A percentile compares a stretch with the other conserved stretches of the same genome.
These are phyloP conservation scores for Zygothrica quintamaculata DNA, from an alignment of 2,888 invertebrate species.

Conservation along the genomic window DNA sequence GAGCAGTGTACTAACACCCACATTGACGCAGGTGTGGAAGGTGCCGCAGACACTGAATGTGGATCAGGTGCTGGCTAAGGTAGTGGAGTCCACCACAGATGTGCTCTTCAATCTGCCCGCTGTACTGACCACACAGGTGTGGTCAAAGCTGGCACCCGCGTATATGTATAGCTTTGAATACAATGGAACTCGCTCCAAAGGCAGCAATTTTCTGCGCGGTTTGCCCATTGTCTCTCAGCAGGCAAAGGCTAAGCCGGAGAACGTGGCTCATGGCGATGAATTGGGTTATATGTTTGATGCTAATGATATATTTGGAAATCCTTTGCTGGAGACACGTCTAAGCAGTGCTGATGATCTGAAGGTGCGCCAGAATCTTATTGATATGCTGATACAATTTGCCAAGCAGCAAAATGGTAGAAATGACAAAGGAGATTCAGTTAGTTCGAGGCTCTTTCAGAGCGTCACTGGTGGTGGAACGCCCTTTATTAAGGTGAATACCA, in stretches of 20 bases:
- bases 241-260: slow-evolving; percentile 82
- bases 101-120: slow-evolving; percentile 92
- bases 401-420: slow-evolving; percentile 77
- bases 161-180: slow-evolving; percentile 92
- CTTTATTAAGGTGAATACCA: slow-evolving; percentile 86
- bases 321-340: slow-evolving; percentile 84
- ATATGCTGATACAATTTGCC: slow-evolving; percentile 89
- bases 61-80: slow-evolving; percentile 81
- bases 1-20: slow-evolving; percentile 64
- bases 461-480: slow-evolving; percentile 85
- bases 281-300: slow-evolving; percentile 89
- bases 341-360: slow-evolving; percentile 86
- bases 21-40: slow-evolving; percentile 78
- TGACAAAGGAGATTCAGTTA: slow-evolving; percentile 3
- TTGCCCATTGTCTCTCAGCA: slow-evolving; percentile 86
- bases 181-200: slow-evolving; percentile 86
- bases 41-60: slow-evolving; percentile 77
- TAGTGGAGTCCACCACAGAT: slow-evolving; percentile 86
- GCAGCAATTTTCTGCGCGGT: slow-evolving; percentile 88
- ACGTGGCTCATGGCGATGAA: slow-evolving; percentile 89
- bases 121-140: slow-evolving; percentile 89
- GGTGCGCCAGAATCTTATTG: slow-evolving; percentile 88
- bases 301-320: slow-evolving; percentile 87
- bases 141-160: slow-evolving; percentile 88
- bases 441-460: slow-evolving; percentile 80